phyloP scores from a whole-genome alignment of 2,797 vertebrate species.

The Crocidura indochinensis region DNA sequence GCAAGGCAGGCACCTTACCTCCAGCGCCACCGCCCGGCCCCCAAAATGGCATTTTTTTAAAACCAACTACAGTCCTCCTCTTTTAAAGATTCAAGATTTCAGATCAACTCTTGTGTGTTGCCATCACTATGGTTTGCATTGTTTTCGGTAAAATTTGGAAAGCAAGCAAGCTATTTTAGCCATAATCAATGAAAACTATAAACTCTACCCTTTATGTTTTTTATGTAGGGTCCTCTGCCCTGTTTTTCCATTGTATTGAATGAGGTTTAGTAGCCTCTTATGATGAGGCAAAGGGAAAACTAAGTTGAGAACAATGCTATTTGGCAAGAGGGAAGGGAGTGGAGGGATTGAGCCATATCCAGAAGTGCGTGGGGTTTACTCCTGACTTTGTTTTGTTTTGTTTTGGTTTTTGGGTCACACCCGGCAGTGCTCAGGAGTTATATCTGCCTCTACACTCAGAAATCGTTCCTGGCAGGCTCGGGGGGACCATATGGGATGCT shows the following conservation, averaged over 20 bases:
- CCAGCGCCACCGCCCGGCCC: no score
- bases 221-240: neutral
- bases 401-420: no score
- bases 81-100: neutral
- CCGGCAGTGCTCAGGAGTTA: no score
- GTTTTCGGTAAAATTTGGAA: slow-evolving; percentile 12
- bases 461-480: no score
- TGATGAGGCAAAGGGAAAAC: neutral
- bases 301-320: neutral
- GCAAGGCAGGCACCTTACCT: no score
- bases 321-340: neutral
- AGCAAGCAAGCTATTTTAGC: slow-evolving; percentile 2
- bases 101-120: neutral
- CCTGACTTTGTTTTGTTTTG: no score
- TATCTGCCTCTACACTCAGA: no score
- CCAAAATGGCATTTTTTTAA: no score
- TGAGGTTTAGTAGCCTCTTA: slow-evolving; percentile 5
- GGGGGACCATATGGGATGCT: no score
- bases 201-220: neutral
- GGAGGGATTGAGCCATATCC: no score
- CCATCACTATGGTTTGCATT: neutral
- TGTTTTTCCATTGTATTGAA: neutral
- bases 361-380: no score
- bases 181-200: neutral
- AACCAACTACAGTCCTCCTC: neutral